Conservation (phyloP, 2,888 invertebrate species). For the Plebejus melissa region DNA sequence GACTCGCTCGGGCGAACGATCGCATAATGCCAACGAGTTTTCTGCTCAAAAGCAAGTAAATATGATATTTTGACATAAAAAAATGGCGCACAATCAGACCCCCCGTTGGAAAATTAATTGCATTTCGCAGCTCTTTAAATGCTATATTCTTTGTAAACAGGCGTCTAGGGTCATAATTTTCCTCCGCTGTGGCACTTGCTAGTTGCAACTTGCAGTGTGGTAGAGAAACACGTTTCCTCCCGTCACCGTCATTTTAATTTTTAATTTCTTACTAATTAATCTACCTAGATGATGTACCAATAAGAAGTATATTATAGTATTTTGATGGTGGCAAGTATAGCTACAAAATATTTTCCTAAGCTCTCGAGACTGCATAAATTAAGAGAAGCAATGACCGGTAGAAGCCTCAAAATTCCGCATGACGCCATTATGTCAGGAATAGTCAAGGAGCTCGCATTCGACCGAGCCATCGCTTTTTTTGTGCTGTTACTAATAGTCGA, state of each 20-base stretch:
- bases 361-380: conserved; percentile 13
- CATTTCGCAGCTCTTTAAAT: conserved; percentile 10
- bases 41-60: neutral
- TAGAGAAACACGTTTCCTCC: too few species aligned
- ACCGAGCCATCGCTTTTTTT: conserved; percentile 33
- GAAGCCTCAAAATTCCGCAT: conserved; percentile 11
- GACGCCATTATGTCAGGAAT: conserved; percentile 22
- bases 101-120: conserved; percentile 3
- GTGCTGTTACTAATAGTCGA: conserved; percentile 32
- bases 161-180: neutral
- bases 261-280: too few species aligned
- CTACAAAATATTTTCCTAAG: neutral
- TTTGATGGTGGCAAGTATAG: neutral
- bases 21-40: conserved; percentile 6
- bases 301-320: too few species aligned
- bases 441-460: conserved; percentile 37
- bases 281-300: too few species aligned
- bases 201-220: neutral
- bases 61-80: conserved; percentile 11
- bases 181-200: neutral
- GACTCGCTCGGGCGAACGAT: neutral
- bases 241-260: too few species aligned
- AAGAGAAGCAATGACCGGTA: conserved; percentile 8
- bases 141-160: neutral
- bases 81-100: conserved; percentile 11